Base-by-base conservation (phyloP, 1,140 invertebrate species). In the Pantala flavescens region DNA sequence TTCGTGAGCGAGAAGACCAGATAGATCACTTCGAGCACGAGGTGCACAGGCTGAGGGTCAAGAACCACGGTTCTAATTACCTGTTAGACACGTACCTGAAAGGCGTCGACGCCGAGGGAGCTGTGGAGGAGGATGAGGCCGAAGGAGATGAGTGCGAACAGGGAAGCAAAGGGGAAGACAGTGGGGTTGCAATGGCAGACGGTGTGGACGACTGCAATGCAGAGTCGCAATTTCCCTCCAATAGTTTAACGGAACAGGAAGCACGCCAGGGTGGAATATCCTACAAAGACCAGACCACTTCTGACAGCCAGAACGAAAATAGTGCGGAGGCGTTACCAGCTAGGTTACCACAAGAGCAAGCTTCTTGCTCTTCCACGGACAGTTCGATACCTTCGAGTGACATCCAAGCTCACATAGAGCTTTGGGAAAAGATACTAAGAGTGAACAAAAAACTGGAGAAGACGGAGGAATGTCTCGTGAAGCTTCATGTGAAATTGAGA, bases 11-110 rank as follows among this genome's bases (percentile, higher is more conserved):
- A 79, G 92, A 94, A 79, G 87, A 88, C 77, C 86, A 91, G 77
- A 94, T 94, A 77, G 88, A 89, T 36, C 85, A 87, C 74, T 86
- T 91, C 77, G 92, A 94, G 84, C 88, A 91, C 75, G 88, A 91
- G 77, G 88, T 90, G 71, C 92, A 94, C 81, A 81, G 83, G 28
- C 83, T 84, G 0, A 83, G 92, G 70, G 88, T 91, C 81, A 86
- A 89, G 76, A 88, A 91, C 78, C 88, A 92, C 77, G 92, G 92
- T 14, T 88, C 89, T 55, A 92, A 94, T 81, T 94, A 94, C 81
- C 84, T 94, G 21, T 84, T 93, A 1, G 90, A 93, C 80, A 90
- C 91, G 0, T 94, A 94, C 79, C 82, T 93, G 0, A 86, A 86
- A 71, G 84, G 85, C 14, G 80, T 86, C 71, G 84, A 87, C 21